Evolutionary conservation across 2,113 vertebrate genomes (phyloP).

Genomic region (Danio rerio): GRCz12tu NC_133192.1:10078001-10078500

Average conservation of each 20-base stretch:
- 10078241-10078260: background rate
- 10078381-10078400: too few species aligned
- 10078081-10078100: background rate
- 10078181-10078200: conserved; percentile 60
- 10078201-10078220: conserved; percentile 36
- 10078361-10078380: too few species aligned
- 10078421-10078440: background rate
- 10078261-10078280: background rate
- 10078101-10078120: conserved; percentile 5
- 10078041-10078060: background rate
- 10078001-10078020: background rate
- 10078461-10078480: background rate
- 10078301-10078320: background rate
- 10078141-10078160: background rate
- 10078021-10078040: background rate
- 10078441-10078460: background rate
- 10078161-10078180: conserved; percentile 36
- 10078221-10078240: background rate
- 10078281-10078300: background rate
- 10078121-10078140: background rate
- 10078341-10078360: background rate
- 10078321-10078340: background rate
- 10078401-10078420: too few species aligned
- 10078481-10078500: too few species aligned
- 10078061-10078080: background rate